Evolutionary conservation across 2,888 invertebrate genomes (phyloP).

Genomic region (Agonopterix arenella): DNA sequence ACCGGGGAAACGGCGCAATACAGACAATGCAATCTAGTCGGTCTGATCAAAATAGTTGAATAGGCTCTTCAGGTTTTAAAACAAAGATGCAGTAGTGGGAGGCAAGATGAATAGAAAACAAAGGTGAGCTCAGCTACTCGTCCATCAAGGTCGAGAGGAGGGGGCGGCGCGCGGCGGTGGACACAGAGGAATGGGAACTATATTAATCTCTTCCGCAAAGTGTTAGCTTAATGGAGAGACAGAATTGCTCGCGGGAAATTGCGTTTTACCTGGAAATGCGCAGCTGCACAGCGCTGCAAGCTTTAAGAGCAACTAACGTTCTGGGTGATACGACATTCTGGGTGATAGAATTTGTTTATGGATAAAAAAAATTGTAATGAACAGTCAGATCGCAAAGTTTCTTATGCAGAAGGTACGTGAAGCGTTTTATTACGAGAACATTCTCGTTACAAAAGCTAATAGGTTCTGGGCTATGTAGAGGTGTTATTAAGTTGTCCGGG

Average conservation of each 20-base stretch:
- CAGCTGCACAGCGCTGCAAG: background rate
- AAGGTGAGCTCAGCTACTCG: conserved; percentile 7
- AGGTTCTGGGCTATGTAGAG: conserved; percentile 18
- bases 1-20: too few species aligned
- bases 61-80: too few species aligned
- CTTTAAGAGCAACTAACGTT: background rate
- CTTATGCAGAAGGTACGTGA: conserved; percentile 5
- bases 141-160: conserved; percentile 1
- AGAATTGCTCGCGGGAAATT: conserved; percentile 21
- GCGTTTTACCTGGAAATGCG: conserved; percentile 17
- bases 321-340: background rate
- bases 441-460: conserved; percentile 19
- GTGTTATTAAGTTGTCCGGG: conserved; percentile 40
- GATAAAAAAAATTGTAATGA: too few species aligned
- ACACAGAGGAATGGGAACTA: conserved; percentile 5
- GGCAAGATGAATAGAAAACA: conserved; percentile 1
- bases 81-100: too few species aligned
- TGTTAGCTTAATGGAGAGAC: conserved; percentile 20
- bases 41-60: too few species aligned
- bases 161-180: background rate
- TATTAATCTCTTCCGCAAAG: conserved; percentile 25
- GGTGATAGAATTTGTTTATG: too few species aligned
- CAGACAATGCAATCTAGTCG: too few species aligned
- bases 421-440: conserved; percentile 12
- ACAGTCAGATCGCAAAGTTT: too few species aligned